Evolutionary conservation across 2,797 vertebrate species (phyloP).

Genomic region (Argya squamiceps): DNA sequence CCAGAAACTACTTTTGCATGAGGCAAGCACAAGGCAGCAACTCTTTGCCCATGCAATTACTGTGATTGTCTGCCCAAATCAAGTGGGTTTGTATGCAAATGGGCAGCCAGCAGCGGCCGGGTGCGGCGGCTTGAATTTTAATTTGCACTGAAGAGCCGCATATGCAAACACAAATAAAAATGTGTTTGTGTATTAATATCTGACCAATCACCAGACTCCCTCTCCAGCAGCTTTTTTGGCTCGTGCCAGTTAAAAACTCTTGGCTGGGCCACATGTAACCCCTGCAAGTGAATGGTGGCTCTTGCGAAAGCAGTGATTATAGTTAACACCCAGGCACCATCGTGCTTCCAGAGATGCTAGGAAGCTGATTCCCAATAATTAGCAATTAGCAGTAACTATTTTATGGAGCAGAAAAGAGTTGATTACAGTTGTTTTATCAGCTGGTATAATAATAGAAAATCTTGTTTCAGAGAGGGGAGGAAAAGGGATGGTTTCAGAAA

Average conservation of each 20-base stretch:
- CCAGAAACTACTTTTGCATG: conserved; percentile 4
- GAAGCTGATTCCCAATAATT: conserved; percentile 62
- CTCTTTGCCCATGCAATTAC: conserved; percentile 46
- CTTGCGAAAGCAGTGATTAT: not conserved
- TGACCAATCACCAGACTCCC: conserved; percentile 11
- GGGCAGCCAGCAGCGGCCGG: not conserved
- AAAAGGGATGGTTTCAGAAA: not conserved
- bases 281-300: conserved; percentile 20
- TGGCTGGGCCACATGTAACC: not conserved
- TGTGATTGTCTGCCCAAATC: conserved; percentile 49
- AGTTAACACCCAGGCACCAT: conserved; percentile 2
- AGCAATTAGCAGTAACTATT: conserved; percentile 65
- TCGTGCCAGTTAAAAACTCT: not conserved
- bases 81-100: conserved; percentile 54
- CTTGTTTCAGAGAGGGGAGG: not conserved
- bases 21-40: conserved; percentile 1
- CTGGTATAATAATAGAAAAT: conserved; percentile 39
- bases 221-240: conserved; percentile 18
- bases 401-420: conserved; percentile 67
- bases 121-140: conserved; percentile 28
- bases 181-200: conserved; percentile 28
- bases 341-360: conserved; percentile 20
- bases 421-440: conserved; percentile 68
- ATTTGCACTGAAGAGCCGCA: not conserved
- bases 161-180: not conserved